Evolutionary conservation across 2,113 vertebrate species (phyloP).

Genomic region (Glaucomys volans): DNA sequence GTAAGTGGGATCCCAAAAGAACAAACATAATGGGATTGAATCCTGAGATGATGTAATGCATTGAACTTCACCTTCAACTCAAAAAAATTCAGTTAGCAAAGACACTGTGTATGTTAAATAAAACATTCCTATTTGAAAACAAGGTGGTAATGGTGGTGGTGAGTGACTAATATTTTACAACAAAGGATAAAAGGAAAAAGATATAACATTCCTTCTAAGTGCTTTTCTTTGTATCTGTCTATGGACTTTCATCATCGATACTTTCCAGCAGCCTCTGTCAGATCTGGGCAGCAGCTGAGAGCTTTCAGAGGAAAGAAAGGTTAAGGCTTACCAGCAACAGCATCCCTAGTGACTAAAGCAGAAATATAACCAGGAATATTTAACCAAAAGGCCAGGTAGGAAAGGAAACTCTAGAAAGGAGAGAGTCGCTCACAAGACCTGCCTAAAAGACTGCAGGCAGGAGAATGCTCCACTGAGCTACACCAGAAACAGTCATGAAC

Average conservation of each 20-base stretch:
- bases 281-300: neutral
- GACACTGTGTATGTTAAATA: neutral
- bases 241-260: neutral
- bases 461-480: neutral
- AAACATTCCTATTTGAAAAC: neutral
- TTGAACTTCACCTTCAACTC: neutral
- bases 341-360: neutral
- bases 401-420: neutral
- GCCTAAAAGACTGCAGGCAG: neutral
- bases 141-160: neutral
- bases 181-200: neutral
- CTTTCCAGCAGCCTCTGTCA: neutral
- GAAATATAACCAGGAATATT: neutral
- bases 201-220: neutral
- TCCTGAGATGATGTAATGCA: neutral
- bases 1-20: neutral
- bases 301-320: neutral
- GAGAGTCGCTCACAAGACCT: neutral
- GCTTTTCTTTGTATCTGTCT: neutral
- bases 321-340: neutral
- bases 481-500: neutral
- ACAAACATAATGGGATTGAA: neutral
- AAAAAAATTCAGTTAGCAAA: neutral
- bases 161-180: neutral
- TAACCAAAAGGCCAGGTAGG: neutral